Evolutionary conservation across 2,113 vertebrate species (phyloP), one percentile per base, ranked within the genome.

Genomic region (Pelobates fuscus): DNA sequence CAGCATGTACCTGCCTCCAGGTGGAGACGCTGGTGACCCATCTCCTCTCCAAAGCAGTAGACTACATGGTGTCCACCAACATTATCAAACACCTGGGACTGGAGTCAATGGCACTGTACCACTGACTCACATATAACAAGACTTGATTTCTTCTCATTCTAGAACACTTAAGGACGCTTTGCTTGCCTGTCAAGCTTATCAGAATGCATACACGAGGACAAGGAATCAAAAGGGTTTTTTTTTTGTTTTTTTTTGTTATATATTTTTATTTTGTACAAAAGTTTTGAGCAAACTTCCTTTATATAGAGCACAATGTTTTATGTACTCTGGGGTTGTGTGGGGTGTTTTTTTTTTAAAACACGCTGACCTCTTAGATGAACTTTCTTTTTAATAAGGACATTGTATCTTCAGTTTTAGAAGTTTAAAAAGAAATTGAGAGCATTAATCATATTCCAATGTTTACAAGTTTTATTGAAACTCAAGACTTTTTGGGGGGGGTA

Each of bases 1-100:
- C 86, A 99, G 97, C 91, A 98, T 99, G 97, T 99, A 99, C 85
- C 95, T 99, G 84, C 97, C 97, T 7, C 96, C 96, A 70, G 95
- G 97, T 8, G 97, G 96, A 63, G 97, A 98, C 26, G 92, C 93
- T 78, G 88, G 94, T 8, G 96, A 98, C 78, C 94, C 95, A 77
- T 89, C 94, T 27, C 85, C 91, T 65, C 89, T 98, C 84, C 95
- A 96, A 78, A 88, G 90, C 82, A 93, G 92, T 85, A 90, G 96
- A 84, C 93, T 98, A 86, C 97, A 99, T 88, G 92, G 95, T 83
- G 95, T 98, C 10, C 97, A 99, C 84, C 96, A 96, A 82, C 96
- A 98, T 89, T 99, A 99, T 87, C 97, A 95, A 85, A 93, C 87
- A 85, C 93, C 95, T 30, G 96, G 94, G 83, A 93, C 96, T 78